A percentile compares a stretch with the other conserved stretches of the same genome.
Conservation (phyloP, 1,140 invertebrate genomes). For the Cherax quadricarinatus region DNA sequence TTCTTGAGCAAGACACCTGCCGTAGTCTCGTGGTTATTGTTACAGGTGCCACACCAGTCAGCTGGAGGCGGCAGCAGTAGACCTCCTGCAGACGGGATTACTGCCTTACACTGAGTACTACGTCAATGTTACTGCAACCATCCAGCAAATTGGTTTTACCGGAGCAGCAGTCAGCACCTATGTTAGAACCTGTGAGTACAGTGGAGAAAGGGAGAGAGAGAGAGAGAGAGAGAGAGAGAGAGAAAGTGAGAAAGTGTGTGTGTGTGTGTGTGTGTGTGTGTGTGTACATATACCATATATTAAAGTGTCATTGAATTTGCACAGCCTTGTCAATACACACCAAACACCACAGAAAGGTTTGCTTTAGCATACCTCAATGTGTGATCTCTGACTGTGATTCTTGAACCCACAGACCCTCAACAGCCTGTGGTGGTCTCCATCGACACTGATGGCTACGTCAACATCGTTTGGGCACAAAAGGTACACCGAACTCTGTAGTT, state of each 20-base stretch:
- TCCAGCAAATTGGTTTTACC: conserved; percentile 10
- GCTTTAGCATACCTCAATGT: too few relatives aligned
- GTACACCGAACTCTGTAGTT: background rate
- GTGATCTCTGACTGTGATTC: too few relatives aligned
- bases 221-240: conserved; percentile 13
- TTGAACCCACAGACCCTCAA: conserved; percentile 27
- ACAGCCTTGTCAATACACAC: too few relatives aligned
- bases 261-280: background rate
- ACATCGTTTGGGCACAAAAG: conserved; percentile 53
- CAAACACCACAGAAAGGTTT: too few relatives aligned
- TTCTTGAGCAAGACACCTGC: background rate
- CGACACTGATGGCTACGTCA: background rate
- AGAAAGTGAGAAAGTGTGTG: background rate
- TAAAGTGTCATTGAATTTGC: too few relatives aligned
- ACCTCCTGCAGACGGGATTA: background rate
- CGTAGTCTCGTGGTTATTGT: too few relatives aligned
- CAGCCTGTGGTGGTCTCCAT: conserved; percentile 9
- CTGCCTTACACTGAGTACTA: conserved; percentile 46
- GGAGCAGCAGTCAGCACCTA: background rate
- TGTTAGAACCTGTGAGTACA: conserved; percentile 34
- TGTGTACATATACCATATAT: background rate
- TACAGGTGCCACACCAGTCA: background rate
- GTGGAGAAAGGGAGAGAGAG: background rate
- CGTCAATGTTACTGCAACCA: background rate
- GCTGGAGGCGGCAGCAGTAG: background rate